Evolutionary conservation across 2,888 invertebrate genomes (phyloP), one percentile per base, ranked within the genome.

Genomic region (Macaria notata): DNA sequence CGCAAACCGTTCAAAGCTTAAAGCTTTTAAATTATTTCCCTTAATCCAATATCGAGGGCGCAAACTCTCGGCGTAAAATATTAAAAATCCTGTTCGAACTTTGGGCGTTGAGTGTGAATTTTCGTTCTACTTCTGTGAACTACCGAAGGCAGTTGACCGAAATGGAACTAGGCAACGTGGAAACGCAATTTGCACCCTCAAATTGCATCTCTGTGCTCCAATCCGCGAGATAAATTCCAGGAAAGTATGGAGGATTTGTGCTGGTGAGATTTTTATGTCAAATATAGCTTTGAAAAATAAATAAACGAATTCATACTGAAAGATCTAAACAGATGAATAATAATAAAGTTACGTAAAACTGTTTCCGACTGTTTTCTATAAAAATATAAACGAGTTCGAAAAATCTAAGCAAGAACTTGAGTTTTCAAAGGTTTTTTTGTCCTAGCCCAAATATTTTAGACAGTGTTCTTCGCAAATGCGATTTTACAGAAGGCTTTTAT

Each of bases 101-200:
- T 54, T 57, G 48, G 33, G 9, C 49, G 49, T 52, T 62, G 58
- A 49, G 60, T 56, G 33, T 39, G 47, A 56, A 54, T 56, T 56
- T 62, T 66, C 57, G 45, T 58, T 54, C 53, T 45, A 59, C 57
- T 54, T 53, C 49, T 44, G 43, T 36, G 60, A 65, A 59, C 59
- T 62, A 48, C 50, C 41, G 48, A 54, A 43, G 57, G 51, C 58
- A 68, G 71, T 71, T 73, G 72, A 72, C 73, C 70, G 66, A 71
- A 76, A 74, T 70, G 65, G 63, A 66, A 69, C 65, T 60, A 69
- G 68, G 62, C 64, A 68, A 70, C 62, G 61, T 53, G 64, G 72
- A 57, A 81, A 78, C 57, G 68, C 72, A 77, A 78, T 79, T 78
- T 75, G 69, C 65, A 69, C 73, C 59, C 64, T 71, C 70, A 78